Conservation (phyloP, 1,140 invertebrate genomes). For the Eupeodes corollae region DNA sequence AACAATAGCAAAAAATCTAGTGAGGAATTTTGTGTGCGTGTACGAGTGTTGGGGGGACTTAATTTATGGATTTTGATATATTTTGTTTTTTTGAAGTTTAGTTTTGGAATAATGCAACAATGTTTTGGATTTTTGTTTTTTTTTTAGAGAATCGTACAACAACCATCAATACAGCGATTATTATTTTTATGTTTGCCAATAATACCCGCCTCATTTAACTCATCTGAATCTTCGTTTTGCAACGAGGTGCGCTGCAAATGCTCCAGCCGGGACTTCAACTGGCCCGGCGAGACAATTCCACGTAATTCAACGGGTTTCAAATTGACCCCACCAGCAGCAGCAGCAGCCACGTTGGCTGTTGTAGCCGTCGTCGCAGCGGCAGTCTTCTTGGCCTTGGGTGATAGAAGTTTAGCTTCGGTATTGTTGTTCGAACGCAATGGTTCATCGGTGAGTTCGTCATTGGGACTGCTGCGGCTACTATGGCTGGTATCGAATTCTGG, state of each 20-base stretch:
- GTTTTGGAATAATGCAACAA: conserved; percentile 7
- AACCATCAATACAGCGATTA: conserved; percentile 18
- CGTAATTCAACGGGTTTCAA: background rate
- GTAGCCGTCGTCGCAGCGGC: too few species aligned
- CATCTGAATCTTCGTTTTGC: conserved; percentile 13
- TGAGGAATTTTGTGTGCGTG: background rate
- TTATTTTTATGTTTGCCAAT: conserved; percentile 12
- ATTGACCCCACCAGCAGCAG: too few species aligned
- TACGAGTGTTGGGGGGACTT: too few species aligned
- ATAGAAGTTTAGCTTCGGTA: conserved; percentile 11
- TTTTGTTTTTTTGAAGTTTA: conserved; percentile 7
- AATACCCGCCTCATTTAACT: conserved; percentile 9
- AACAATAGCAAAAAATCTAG: background rate
- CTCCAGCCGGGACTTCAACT: conserved; percentile 42
- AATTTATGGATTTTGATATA: background rate
- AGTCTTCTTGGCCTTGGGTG: background rate
- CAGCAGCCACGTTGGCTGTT: background rate
- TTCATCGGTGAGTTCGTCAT: conserved; percentile 15
- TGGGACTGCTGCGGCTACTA: background rate
- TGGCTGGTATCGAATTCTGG: conserved; percentile 29
- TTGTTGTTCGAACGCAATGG: conserved; percentile 11
- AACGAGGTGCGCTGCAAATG: conserved; percentile 18
- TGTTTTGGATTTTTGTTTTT: conserved; percentile 15
- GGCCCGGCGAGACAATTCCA: conserved; percentile 38
- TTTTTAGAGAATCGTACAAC: conserved; percentile 28